These are phyloP conservation scores for Lepus americanus DNA, from an alignment of 2,113 vertebrate species.

Conservation along the genomic window DNA sequence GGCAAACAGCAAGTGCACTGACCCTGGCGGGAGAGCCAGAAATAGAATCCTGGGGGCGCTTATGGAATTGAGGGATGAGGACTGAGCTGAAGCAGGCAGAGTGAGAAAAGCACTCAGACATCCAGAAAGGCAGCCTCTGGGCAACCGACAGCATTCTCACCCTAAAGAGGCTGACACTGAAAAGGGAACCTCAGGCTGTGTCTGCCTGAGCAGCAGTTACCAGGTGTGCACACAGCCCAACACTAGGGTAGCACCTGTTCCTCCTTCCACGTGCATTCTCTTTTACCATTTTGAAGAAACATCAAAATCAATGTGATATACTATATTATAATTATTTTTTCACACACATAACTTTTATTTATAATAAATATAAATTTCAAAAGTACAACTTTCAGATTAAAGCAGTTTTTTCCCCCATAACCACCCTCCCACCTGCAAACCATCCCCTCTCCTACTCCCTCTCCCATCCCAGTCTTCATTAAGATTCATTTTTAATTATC, in stretches of 20 bases:
- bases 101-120: background rate
- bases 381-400: no score
- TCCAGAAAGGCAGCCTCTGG: accelerated
- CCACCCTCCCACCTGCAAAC: no score
- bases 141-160: background rate
- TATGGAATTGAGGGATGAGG: background rate
- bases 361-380: no score
- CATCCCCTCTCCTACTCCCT: no score
- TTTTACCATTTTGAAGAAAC: background rate
- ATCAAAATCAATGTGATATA: background rate
- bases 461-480: no score
- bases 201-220: accelerated
- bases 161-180: background rate
- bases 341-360: no score
- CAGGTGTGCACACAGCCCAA: background rate
- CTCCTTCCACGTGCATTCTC: background rate
- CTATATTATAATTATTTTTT: background rate
- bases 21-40: accelerated
- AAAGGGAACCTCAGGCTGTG: background rate
- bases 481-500: no score
- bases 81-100: accelerated
- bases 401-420: no score
- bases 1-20: accelerated
- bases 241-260: accelerated
- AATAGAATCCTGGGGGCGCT: accelerated